phyloP scores from a whole-genome alignment of 2,888 invertebrate genomes.

The Troides oblongomaculatus region DNA sequence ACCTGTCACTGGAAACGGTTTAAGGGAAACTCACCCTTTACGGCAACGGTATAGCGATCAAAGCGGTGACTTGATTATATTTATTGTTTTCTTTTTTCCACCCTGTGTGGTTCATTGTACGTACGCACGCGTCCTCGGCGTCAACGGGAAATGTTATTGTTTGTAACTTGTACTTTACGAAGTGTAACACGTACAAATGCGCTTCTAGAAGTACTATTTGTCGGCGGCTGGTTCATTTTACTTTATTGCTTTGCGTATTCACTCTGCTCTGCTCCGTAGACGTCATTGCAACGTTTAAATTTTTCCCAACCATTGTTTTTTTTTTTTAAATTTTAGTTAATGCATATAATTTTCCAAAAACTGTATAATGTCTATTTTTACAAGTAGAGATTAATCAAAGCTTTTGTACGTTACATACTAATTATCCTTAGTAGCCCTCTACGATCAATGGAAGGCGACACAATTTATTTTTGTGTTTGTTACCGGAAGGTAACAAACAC shows the following conservation, averaged over 20 bases:
- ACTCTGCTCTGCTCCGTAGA: slow-evolving; percentile 1
- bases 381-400: not conserved
- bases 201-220: slow-evolving; percentile 31
- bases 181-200: slow-evolving; percentile 39
- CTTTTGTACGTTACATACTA: not conserved
- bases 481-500: too few relatives aligned
- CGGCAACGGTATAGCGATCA: slow-evolving; percentile 13
- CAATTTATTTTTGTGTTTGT: too few relatives aligned
- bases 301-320: not conserved
- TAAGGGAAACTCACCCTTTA: slow-evolving; percentile 12
- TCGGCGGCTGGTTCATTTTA: slow-evolving; percentile 25
- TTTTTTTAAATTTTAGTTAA: too few relatives aligned
- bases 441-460: too few relatives aligned
- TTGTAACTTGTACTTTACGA: slow-evolving; percentile 41
- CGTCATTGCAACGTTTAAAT: slow-evolving; percentile 3
- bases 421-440: too few relatives aligned
- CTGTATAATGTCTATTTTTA: too few relatives aligned
- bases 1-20: slow-evolving; percentile 7
- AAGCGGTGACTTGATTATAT: slow-evolving; percentile 11
- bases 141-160: slow-evolving; percentile 42
- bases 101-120: slow-evolving; percentile 26
- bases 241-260: slow-evolving; percentile 22
- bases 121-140: slow-evolving; percentile 39
- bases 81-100: slow-evolving; percentile 16
- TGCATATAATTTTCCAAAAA: too few relatives aligned